A percentile compares a stretch with the other conserved stretches of the same genome.
phyloP scores from a whole-genome alignment of 2,113 vertebrate species.

The Symphodus melops region DNA sequence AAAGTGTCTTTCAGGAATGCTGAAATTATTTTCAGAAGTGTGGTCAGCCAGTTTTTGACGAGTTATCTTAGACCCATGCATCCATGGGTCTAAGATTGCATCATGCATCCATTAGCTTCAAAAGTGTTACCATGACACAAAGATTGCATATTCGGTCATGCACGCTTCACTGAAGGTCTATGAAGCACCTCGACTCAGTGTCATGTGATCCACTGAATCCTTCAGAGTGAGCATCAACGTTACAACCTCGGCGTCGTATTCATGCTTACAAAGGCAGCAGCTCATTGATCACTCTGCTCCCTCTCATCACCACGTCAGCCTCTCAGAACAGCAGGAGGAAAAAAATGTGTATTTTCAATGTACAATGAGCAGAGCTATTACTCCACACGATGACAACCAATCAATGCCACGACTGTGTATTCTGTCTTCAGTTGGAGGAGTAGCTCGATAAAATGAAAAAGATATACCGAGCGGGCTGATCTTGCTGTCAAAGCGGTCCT shows the following conservation, averaged over 20 bases:
- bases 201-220: conserved; percentile 50
- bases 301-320: conserved; percentile 59
- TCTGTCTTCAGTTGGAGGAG: conserved; percentile 65
- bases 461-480: conserved; percentile 64
- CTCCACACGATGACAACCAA: conserved; percentile 74
- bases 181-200: conserved; percentile 16
- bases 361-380: conserved; percentile 74
- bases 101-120: conserved; percentile 16
- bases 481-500: conserved; percentile 47
- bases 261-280: conserved; percentile 49
- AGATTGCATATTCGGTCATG: conserved; percentile 9
- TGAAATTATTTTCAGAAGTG: conserved; percentile 26
- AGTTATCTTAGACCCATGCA: conserved; percentile 1
- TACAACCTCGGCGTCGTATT: conserved; percentile 41
- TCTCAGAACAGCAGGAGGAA: conserved; percentile 45
- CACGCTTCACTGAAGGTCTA: conserved; percentile 3
- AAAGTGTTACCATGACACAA: conserved; percentile 2
- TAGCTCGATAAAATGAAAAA: conserved; percentile 67
- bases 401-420: conserved; percentile 75
- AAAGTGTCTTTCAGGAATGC: conserved; percentile 15
- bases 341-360: conserved; percentile 69
- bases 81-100: too few species aligned
- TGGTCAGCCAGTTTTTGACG: conserved; percentile 16
- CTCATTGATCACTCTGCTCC: conserved; percentile 68
- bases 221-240: conserved; percentile 44